Conservation (phyloP, 2,888 invertebrate genomes). For the Lepetodrilus schrolli region DNA sequence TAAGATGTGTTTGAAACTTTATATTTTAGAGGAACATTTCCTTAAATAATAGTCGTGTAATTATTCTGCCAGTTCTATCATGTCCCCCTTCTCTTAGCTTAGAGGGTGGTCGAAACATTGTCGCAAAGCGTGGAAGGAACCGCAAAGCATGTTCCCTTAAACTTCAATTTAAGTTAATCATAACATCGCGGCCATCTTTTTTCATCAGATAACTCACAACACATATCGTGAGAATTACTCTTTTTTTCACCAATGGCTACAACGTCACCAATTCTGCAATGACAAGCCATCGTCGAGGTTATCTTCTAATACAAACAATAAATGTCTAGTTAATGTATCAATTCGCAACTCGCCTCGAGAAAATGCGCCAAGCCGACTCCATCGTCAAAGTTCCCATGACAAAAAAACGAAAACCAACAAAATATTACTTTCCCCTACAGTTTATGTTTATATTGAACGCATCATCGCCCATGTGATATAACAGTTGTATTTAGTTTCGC, state of each 20-base stretch:
- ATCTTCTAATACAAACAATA: conserved; percentile 25
- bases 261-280: neutral
- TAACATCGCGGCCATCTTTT: neutral
- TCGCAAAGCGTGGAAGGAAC: neutral
- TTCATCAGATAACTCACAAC: conserved; percentile 7
- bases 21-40: too few species aligned
- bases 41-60: too few species aligned
- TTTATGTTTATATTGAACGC: conserved; percentile 20
- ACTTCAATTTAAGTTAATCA: neutral
- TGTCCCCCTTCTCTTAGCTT: neutral
- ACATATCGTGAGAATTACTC: neutral
- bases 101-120: neutral
- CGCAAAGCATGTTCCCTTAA: neutral
- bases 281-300: neutral
- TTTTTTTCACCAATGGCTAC: neutral
- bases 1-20: too few species aligned
- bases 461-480: conserved; percentile 1
- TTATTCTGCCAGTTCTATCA: neutral
- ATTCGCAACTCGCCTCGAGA: neutral
- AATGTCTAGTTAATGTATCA: neutral
- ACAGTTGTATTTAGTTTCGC: neutral
- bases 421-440: neutral
- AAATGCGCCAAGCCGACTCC: neutral
- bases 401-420: conserved; percentile 9
- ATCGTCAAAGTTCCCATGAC: neutral